These are phyloP conservation scores for Astur gentilis DNA, from an alignment of 2,113 vertebrate genomes.

Conservation along the genomic window DNA sequence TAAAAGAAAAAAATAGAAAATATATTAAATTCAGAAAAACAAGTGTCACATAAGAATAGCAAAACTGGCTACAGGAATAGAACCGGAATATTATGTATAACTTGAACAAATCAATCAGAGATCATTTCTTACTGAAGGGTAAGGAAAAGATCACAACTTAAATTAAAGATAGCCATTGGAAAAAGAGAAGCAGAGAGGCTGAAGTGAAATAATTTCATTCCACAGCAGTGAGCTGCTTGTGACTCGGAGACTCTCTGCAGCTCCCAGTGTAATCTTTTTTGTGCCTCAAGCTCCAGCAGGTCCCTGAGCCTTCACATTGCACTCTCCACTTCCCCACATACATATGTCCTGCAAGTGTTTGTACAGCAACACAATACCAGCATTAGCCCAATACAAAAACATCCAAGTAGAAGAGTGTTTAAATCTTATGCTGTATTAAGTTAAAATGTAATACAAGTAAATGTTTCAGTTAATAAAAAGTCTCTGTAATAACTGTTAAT, in stretches of 20 bases:
- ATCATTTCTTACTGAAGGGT: neutral
- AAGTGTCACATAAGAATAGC: neutral
- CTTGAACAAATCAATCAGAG: neutral
- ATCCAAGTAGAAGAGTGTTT: neutral
- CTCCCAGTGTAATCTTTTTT: neutral
- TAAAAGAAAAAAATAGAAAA: neutral
- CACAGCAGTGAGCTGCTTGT: neutral
- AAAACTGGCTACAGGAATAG: neutral
- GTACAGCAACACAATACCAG: constrained; percentile 55
- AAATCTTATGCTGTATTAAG: neutral
- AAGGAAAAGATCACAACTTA: neutral
- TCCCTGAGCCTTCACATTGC: constrained; percentile 5
- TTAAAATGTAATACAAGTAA: constrained; percentile 32
- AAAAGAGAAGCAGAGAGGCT: neutral
- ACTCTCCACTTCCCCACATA: neutral
- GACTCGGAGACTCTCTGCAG: neutral
- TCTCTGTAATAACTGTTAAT: constrained; percentile 28
- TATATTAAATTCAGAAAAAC: neutral
- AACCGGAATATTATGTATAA: neutral
- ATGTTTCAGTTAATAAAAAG: constrained; percentile 5
- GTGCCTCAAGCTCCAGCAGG: neutral
- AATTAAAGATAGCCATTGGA: neutral
- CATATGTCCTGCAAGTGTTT: neutral
- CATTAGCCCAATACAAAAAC: constrained; percentile 40
- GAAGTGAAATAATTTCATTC: neutral